These are phyloP conservation scores for Amphimallon solstitiale DNA, from an alignment of 2,888 invertebrate species.

Conservation along the genomic window DNA sequence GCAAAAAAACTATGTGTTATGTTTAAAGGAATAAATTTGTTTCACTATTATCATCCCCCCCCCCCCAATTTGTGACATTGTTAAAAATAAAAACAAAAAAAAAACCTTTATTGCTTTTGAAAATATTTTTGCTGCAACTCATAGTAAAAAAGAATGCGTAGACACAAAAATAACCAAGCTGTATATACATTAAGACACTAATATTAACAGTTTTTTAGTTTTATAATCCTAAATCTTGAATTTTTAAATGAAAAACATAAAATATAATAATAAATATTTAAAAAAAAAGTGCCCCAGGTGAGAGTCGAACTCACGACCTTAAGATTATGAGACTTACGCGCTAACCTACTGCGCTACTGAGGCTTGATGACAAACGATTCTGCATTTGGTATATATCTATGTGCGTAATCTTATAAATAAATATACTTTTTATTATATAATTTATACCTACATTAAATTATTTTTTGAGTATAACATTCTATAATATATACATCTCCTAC, in stretches of 20 bases:
- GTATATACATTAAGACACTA: too few species aligned
- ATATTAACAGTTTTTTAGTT: too few species aligned
- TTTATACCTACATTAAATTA: neutral
- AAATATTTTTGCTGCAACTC: too few species aligned
- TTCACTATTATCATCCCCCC: too few species aligned
- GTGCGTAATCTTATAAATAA: neutral
- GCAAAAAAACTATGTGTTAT: too few species aligned
- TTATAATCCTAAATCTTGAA: too few species aligned
- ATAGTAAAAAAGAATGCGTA: too few species aligned
- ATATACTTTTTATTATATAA: constrained; percentile 15
- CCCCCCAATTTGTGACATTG: too few species aligned
- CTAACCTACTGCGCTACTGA: constrained; percentile 89
- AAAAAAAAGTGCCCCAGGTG: constrained; percentile 79
- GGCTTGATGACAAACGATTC: constrained; percentile 62
- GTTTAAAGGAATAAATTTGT: too few species aligned
- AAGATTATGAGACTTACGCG: constrained; percentile 92
- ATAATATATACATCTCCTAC: constrained; percentile 30
- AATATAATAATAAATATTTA: too few species aligned
- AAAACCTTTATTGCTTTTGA: neutral
- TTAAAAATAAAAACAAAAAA: neutral
- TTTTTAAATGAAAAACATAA: too few species aligned
- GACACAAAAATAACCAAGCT: too few species aligned
- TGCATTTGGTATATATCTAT: constrained; percentile 1
- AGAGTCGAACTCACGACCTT: constrained; percentile 97
- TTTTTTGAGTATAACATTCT: constrained; percentile 24